These are phyloP conservation scores for Poeciliopsis prolifica DNA, from an alignment of 2,113 vertebrate genomes.

Conservation along the genomic window DNA sequence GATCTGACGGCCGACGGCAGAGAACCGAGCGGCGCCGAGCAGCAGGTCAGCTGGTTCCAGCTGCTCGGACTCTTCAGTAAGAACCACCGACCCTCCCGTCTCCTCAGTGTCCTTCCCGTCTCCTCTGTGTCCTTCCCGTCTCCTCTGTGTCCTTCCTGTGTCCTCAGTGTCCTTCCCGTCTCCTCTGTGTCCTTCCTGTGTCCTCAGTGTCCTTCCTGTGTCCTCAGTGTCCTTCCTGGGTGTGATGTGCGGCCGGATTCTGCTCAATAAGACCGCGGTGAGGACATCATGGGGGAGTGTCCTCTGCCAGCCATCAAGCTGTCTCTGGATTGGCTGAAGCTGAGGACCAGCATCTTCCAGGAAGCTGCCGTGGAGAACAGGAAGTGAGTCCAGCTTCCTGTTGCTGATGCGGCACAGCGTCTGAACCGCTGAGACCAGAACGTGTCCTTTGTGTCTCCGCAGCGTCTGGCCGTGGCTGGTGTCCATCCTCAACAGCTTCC, in stretches of 20 bases:
- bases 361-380: conserved; percentile 89
- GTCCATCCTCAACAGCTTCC: conserved; percentile 95
- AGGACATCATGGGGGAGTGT: conserved; percentile 88
- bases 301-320: conserved; percentile 97
- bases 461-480: conserved; percentile 98
- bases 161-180: conserved; percentile 90
- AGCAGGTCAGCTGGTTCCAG: conserved; percentile 94
- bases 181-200: conserved; percentile 7
- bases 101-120: conserved; percentile 8
- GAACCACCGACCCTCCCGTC: conserved; percentile 44
- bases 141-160: conserved; percentile 9
- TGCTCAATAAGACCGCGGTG: conserved; percentile 88
- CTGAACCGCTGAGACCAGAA: conserved; percentile 2
- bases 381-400: conserved; percentile 79
- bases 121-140: conserved; percentile 90
- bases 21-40: conserved; percentile 83
- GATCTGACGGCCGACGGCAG: conserved; percentile 88
- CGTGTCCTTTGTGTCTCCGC: conserved; percentile 45
- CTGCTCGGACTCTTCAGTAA: conserved; percentile 94
- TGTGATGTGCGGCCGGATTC: conserved; percentile 91
- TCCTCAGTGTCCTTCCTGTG: conserved; percentile 91
- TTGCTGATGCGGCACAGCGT: neutral
- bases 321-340: conserved; percentile 95
- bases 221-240: conserved; percentile 94
- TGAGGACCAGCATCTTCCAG: conserved; percentile 89